A percentile compares a stretch with the other conserved stretches of the same genome.
Conservation (phyloP, 2,888 invertebrate genomes). For the Drosophila vallismaia region DNA sequence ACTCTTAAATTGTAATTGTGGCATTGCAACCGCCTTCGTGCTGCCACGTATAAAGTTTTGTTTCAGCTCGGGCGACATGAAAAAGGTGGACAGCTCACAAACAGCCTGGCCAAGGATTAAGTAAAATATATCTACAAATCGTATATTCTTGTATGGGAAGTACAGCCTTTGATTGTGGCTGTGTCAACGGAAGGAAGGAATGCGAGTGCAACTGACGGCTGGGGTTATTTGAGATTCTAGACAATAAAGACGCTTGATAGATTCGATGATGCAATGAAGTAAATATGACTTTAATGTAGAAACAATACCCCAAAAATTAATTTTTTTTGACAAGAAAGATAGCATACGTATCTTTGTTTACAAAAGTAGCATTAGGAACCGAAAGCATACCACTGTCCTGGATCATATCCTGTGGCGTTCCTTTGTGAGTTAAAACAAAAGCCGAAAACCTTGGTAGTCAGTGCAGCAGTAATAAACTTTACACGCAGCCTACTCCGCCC, state of each 20-base stretch:
- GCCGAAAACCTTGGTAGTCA: conserved; percentile 13
- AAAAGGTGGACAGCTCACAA: conserved; percentile 51
- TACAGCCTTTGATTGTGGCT: conserved; percentile 38
- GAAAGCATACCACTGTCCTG: conserved; percentile 15
- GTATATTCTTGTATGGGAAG: conserved; percentile 22
- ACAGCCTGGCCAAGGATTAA: conserved; percentile 22
- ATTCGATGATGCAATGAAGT: conserved; percentile 13
- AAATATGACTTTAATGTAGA: background rate
- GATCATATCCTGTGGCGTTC: conserved; percentile 39
- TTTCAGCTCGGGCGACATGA: conserved; percentile 35
- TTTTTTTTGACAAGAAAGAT: too few species aligned
- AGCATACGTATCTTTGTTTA: background rate
- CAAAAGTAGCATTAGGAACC: background rate
- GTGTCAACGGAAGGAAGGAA: conserved; percentile 25
- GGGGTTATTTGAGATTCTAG: conserved; percentile 34
- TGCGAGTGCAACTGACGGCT: conserved; percentile 38
- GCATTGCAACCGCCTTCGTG: conserved; percentile 16
- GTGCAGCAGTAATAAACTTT: conserved; percentile 57
- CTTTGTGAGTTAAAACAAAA: conserved; percentile 48
- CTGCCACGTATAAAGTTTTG: conserved; percentile 14
- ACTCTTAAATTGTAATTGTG: conserved; percentile 56
- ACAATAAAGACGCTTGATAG: conserved; percentile 46
- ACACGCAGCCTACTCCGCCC: conserved; percentile 2
- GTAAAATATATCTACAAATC: conserved; percentile 9
- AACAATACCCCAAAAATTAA: too few species aligned